Evolutionary conservation across 2,888 invertebrate genomes (phyloP).

Genomic region (Thysanoteuthis rhombus): DNA sequence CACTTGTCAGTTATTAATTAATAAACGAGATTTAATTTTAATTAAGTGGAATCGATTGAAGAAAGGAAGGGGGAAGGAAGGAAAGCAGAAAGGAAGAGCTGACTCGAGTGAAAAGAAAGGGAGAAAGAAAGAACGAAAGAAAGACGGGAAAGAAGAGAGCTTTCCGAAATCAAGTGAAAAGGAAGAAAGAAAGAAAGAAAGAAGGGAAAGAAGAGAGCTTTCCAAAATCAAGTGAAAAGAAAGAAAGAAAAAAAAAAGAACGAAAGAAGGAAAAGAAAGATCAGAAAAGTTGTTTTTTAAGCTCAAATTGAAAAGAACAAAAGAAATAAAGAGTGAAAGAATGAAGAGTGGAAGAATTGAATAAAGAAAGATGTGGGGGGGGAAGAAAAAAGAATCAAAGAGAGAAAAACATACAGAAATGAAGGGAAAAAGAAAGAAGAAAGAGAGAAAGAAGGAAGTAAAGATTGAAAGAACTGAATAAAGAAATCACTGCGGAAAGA

Average conservation of each 20-base stretch:
- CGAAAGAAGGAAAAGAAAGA: not conserved
- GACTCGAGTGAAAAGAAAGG: not conserved
- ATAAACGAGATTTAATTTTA: not conserved
- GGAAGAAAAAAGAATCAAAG: too few species aligned
- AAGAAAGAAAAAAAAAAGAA: not conserved
- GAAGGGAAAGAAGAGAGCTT: not conserved
- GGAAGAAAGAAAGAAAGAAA: not conserved
- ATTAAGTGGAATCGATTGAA: not conserved
- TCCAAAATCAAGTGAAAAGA: not conserved
- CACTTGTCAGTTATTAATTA: not conserved
- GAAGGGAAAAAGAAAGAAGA: too few species aligned
- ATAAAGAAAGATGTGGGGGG: too few species aligned
- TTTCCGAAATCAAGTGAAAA: not conserved
- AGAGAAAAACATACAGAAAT: too few species aligned
- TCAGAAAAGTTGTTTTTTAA: too few species aligned
- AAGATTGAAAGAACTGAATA: not conserved
- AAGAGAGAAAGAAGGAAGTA: not conserved
- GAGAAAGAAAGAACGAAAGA: not conserved
- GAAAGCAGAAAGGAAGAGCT: not conserved
- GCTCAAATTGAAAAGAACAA: too few species aligned
- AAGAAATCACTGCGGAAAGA: not conserved
- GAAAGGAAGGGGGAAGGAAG: not conserved
- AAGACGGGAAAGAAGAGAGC: not conserved
- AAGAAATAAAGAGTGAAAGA: too few species aligned
- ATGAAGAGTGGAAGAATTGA: too few species aligned